phyloP scores from a whole-genome alignment of 2,888 invertebrate species.

The Argyresthia albistria region DNA sequence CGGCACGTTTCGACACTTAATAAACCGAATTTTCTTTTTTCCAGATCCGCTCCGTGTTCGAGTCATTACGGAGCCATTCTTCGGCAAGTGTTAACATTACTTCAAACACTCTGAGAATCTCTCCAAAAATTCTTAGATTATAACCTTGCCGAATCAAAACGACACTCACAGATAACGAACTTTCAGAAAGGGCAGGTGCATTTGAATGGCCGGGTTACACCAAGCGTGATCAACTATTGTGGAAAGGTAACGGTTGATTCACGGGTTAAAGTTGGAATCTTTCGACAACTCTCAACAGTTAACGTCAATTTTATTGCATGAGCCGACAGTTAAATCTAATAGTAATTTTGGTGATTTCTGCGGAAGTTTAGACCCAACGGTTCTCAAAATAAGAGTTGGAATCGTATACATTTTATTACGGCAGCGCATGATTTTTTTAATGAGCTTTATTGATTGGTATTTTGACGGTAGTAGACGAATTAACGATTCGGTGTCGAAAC shows the following conservation, averaged over 20 bases:
- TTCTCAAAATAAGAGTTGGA: slow-evolving; percentile 21
- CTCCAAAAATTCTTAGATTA: slow-evolving; percentile 2
- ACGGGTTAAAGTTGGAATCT: slow-evolving; percentile 9
- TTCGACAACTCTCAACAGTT: slow-evolving; percentile 15
- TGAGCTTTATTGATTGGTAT: slow-evolving; percentile 51
- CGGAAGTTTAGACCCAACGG: neutral
- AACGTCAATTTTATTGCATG: slow-evolving; percentile 56
- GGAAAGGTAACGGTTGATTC: slow-evolving; percentile 13
- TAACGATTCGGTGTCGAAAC: neutral
- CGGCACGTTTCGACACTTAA: slow-evolving; percentile 4
- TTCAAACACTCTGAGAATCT: neutral
- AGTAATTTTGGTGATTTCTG: too few species aligned
- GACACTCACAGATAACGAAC: neutral
- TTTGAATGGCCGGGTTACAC: slow-evolving; percentile 7
- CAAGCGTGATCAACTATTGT: slow-evolving; percentile 28
- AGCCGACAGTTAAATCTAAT: slow-evolving; percentile 18
- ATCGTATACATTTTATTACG: too few species aligned
- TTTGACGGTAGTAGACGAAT: slow-evolving; percentile 24
- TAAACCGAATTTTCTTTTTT: slow-evolving; percentile 3
- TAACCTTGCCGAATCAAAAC: neutral
- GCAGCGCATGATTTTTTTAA: slow-evolving; percentile 19
- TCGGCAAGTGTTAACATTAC: neutral
- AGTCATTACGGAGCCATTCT: slow-evolving; percentile 6
- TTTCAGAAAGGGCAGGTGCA: neutral
- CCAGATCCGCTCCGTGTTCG: slow-evolving; percentile 1